Evolutionary conservation across 1,140 invertebrate genomes (phyloP).

Genomic region (Caenorhabditis inopinata): DNA sequence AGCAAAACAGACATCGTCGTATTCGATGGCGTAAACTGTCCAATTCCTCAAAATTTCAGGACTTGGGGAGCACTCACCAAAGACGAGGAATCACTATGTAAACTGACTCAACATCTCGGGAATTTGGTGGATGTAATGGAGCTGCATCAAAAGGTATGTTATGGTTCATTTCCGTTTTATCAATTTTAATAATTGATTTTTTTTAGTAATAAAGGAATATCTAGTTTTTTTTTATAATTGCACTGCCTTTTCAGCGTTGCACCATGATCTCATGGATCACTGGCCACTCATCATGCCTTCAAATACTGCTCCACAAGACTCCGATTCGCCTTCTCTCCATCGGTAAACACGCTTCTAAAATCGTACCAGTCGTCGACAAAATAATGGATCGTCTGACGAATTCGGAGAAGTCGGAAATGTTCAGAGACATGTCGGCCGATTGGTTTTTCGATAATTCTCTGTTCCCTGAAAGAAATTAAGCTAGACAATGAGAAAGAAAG

Average conservation of each 20-base stretch:
- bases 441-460: constrained; percentile 1
- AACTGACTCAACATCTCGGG: not conserved
- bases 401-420: not conserved
- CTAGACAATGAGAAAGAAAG: too few relatives aligned
- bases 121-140: not conserved
- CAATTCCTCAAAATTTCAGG: not conserved
- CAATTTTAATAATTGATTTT: too few relatives aligned
- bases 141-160: not conserved
- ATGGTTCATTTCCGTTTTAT: too few relatives aligned
- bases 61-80: not conserved
- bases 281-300: not conserved
- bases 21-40: too few relatives aligned
- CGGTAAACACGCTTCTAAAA: not conserved
- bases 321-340: not conserved
- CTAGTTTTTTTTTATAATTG: not conserved
- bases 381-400: constrained; percentile 10
- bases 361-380: not conserved
- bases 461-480: not conserved
- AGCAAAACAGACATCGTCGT: too few relatives aligned
- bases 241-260: not conserved
- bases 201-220: too few relatives aligned
- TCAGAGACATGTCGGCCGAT: not conserved
- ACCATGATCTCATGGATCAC: not conserved
- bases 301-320: not conserved
- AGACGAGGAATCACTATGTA: constrained; percentile 11